Evolutionary conservation across 2,888 invertebrate genomes (phyloP).

Genomic region (Leptopilina myrica): DNA sequence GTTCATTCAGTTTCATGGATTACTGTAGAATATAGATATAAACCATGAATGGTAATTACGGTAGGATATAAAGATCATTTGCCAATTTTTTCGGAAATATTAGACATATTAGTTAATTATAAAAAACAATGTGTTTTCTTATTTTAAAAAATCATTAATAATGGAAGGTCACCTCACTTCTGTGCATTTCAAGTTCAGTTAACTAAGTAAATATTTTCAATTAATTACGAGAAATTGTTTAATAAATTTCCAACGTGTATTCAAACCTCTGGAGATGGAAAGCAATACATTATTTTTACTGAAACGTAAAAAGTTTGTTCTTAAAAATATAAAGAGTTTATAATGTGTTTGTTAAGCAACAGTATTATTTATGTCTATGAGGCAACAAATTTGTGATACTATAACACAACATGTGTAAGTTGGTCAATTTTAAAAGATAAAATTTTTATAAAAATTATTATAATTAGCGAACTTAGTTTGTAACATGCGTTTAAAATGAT

Average conservation of each 20-base stretch:
- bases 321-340: too few species aligned
- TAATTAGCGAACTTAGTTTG: too few species aligned
- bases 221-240: neutral
- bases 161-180: neutral
- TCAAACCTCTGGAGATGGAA: neutral
- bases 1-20: neutral
- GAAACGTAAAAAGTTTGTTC: neutral
- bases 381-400: too few species aligned
- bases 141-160: neutral
- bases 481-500: too few species aligned
- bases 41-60: neutral
- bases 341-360: too few species aligned
- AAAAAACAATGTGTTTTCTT: neutral
- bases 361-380: too few species aligned
- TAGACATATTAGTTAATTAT: neutral
- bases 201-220: neutral
- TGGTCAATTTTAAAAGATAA: too few species aligned
- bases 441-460: too few species aligned
- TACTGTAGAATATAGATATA: neutral
- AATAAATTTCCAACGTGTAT: neutral
- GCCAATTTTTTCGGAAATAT: neutral
- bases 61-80: slow-evolving; percentile 2
- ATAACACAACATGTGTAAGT: too few species aligned
- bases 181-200: neutral
- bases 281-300: neutral